Evolutionary conservation across 2,888 invertebrate genomes (phyloP).

Genomic region (Odontothrips loti): DNA sequence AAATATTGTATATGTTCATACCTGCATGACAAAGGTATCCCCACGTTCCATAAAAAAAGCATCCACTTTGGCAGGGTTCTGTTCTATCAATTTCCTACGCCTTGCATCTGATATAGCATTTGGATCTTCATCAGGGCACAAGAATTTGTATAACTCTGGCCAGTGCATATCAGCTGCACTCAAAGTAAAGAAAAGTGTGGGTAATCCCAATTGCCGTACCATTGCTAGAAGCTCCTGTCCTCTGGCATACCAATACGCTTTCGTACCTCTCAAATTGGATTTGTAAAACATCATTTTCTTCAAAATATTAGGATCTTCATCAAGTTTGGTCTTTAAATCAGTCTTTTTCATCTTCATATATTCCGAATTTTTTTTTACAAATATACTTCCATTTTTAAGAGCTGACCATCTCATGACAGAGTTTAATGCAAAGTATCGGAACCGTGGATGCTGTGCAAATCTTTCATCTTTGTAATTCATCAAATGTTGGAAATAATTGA

Average conservation of each 20-base stretch:
- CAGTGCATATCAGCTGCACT: slow-evolving; percentile 37
- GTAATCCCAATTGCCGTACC: slow-evolving; percentile 35
- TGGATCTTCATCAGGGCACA: slow-evolving; percentile 28
- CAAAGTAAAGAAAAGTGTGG: slow-evolving; percentile 36
- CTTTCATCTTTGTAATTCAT: too few relatives aligned
- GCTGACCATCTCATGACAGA: slow-evolving; percentile 35
- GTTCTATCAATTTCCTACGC: slow-evolving; percentile 32
- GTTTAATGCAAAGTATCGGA: slow-evolving; percentile 32
- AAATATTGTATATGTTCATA: slow-evolving; percentile 32
- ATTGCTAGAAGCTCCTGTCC: slow-evolving; percentile 34
- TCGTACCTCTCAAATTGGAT: slow-evolving; percentile 34
- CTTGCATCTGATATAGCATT: neutral
- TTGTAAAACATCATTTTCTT: neutral
- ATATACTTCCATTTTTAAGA: slow-evolving; percentile 32
- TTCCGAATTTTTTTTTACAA: too few relatives aligned
- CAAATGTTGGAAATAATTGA: too few relatives aligned
- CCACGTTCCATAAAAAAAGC: neutral
- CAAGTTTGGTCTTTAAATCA: slow-evolving; percentile 27
- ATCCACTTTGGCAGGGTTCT: neutral
- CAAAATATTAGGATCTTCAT: slow-evolving; percentile 30
- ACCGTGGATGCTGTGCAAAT: slow-evolving; percentile 30
- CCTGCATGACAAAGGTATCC: neutral
- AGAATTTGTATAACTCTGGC: slow-evolving; percentile 33
- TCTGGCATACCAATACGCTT: slow-evolving; percentile 33
- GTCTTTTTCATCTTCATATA: slow-evolving; percentile 28